Base-by-base conservation (phyloP, 2,888 invertebrate genomes). In the Conchocele bisecta region DNA sequence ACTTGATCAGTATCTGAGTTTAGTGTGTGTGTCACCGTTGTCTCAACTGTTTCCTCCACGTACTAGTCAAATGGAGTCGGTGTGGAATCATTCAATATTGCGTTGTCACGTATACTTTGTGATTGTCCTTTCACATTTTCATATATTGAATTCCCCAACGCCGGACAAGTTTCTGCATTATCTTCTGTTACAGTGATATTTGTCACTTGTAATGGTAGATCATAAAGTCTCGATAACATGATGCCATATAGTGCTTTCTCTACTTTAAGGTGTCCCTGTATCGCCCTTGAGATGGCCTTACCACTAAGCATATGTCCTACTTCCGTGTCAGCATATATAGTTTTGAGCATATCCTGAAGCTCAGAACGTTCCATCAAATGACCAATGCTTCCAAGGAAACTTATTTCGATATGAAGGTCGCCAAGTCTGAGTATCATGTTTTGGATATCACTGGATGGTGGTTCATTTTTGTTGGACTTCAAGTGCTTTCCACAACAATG, bases 401-500 rank as follows among this genome's bases (percentile, higher is more conserved):
- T 51, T 35, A 51, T 51, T 33, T 51, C 51, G 15, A 15, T 51
- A 31, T 51, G 51, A n/a, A 51, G 33, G 13, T 58, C 58, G 6
- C 51, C 59, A n/a, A 59, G 51, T 26, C 66, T 48, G 22, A 58
- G 28, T 11, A 51, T 24, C 11, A 51, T 37, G 33, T 26, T 11
- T 15, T 42, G 22, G 6, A 66, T n/a, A 24, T 9, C 24, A 20
- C 20, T 66, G 44, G 17, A n/a, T 41, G 11, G 20, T 33, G 29
- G 26, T 60, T 31, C 64, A 50, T 26, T 26, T 44, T 20, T 26
- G 31, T 41, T 37, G 24, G 9, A 68, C 51, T n/a, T 44, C 15
- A 17, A 28, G 20, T 24, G 77, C 57, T 35, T 79, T 78, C 74
- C 70, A 74, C 73, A 59, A 77, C 13, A 76, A 46, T n/a, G 76